Conservation (phyloP, 2,797 vertebrate species). For the Sebastes iracundus region DNA sequence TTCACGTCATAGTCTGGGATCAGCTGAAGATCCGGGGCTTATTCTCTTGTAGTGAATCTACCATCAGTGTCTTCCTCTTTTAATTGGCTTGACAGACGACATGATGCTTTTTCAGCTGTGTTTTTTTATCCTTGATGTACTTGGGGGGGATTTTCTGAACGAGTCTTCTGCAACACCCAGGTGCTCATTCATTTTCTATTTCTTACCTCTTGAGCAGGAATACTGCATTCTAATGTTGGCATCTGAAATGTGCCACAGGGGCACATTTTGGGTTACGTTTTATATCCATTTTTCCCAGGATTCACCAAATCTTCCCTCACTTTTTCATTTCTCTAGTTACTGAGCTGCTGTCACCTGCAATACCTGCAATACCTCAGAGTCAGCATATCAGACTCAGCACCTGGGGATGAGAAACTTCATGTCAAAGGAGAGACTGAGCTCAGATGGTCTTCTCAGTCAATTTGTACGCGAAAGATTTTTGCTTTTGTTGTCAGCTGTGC, state of each 20-base stretch:
- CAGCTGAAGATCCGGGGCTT: neutral
- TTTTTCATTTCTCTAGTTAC: constrained; percentile 15
- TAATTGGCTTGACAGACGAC: constrained; percentile 40
- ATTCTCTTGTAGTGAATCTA: constrained; percentile 5
- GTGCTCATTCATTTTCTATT: neutral
- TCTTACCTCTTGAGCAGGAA: neutral
- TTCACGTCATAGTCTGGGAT: neutral
- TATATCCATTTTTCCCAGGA: constrained; percentile 3
- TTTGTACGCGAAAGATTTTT: neutral
- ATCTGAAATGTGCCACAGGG: neutral
- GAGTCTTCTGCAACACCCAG: neutral
- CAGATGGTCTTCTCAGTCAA: neutral
- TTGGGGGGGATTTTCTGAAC: neutral
- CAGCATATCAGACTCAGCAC: constrained; percentile 39
- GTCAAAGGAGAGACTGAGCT: constrained; percentile 15
- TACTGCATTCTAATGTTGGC: neutral
- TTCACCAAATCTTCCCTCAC: constrained; percentile 15
- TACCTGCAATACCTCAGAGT: constrained; percentile 19
- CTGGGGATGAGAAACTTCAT: constrained; percentile 13
- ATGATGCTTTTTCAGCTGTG: neutral
- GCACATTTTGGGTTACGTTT: constrained; percentile 15
- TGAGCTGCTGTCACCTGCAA: constrained; percentile 34
- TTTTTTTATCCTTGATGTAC: neutral
- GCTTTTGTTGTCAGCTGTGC: constrained; percentile 4
- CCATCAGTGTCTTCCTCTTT: neutral